Percentiles rank a stretch among this genome's conserved stretches.
Conservation (phyloP, 2,797 vertebrate species). For the Tangara arthus region DNA sequence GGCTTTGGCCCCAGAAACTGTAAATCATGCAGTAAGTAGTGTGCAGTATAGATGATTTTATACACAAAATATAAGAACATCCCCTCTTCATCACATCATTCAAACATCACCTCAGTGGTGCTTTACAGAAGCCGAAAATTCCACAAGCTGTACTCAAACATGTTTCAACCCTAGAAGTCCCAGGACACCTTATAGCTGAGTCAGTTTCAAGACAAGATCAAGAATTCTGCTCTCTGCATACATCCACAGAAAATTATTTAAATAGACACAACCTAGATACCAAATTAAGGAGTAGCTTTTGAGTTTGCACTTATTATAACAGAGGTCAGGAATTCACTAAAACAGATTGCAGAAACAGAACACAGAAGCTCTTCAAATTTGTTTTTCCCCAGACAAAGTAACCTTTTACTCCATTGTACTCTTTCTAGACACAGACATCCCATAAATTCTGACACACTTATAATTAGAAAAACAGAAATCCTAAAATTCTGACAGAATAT, state of each 20-base stretch:
- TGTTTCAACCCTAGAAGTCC: not conserved
- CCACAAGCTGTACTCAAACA: not conserved
- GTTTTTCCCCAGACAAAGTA: not conserved
- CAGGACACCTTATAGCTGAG: not conserved
- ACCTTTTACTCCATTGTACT: not conserved
- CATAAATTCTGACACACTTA: not conserved
- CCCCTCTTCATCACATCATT: too few relatives aligned
- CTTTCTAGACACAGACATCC: not conserved
- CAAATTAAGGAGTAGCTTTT: not conserved
- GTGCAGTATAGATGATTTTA: not conserved
- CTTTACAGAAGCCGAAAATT: not conserved
- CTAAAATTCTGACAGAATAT: not conserved
- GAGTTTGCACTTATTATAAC: not conserved
- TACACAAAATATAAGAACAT: not conserved
- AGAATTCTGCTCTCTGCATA: not conserved
- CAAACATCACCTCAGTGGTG: not conserved
- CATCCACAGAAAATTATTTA: not conserved
- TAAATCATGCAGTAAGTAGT: not conserved
- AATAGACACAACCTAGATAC: not conserved
- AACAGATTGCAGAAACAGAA: not conserved
- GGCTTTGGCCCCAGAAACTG: not conserved
- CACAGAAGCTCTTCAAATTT: not conserved
- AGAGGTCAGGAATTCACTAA: not conserved
- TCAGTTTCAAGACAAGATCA: not conserved
- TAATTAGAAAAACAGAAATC: not conserved